Percentiles rank a stretch among this genome's conserved stretches.
Evolutionary conservation across 2,113 vertebrate genomes (phyloP).

Genomic region (Alligator sinensis): DNA sequence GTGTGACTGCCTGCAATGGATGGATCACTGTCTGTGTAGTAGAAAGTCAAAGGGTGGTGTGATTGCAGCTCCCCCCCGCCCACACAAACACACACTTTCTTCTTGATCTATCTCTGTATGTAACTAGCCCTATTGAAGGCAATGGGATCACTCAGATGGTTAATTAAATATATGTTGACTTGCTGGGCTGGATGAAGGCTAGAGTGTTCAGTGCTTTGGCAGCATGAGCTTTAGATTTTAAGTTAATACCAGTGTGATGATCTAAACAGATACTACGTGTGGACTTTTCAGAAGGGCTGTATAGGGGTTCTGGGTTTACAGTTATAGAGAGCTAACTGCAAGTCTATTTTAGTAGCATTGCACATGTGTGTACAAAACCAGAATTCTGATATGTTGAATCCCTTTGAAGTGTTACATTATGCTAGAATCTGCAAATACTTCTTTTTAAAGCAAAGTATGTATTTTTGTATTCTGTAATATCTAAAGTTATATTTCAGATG

Average conservation of each 20-base stretch:
- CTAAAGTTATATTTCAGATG: conserved; percentile 85
- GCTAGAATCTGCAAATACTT: conserved; percentile 76
- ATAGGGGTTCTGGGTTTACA: background rate
- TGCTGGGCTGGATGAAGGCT: conserved; percentile 29
- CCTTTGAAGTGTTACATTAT: conserved; percentile 73
- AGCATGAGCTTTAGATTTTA: background rate
- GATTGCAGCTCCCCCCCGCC: too few relatives aligned
- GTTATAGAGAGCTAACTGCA: conserved; percentile 11
- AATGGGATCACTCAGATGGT: conserved; percentile 27
- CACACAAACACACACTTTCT: background rate
- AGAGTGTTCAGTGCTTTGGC: background rate
- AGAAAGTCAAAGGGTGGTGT: too few relatives aligned
- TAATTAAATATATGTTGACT: background rate
- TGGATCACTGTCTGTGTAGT: too few relatives aligned
- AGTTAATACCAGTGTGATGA: background rate
- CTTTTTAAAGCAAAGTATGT: conserved; percentile 79
- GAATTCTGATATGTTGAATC: conserved; percentile 45
- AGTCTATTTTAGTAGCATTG: conserved; percentile 5
- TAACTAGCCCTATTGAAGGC: background rate
- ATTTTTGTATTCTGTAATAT: conserved; percentile 85
- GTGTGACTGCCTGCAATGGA: too few relatives aligned
- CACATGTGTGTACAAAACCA: conserved; percentile 28
- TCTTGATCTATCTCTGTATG: background rate
- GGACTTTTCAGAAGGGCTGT: background rate
- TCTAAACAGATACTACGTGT: background rate